These are phyloP conservation scores for Laspeyria flexula DNA, from an alignment of 2,888 invertebrate species.

Conservation along the genomic window DNA sequence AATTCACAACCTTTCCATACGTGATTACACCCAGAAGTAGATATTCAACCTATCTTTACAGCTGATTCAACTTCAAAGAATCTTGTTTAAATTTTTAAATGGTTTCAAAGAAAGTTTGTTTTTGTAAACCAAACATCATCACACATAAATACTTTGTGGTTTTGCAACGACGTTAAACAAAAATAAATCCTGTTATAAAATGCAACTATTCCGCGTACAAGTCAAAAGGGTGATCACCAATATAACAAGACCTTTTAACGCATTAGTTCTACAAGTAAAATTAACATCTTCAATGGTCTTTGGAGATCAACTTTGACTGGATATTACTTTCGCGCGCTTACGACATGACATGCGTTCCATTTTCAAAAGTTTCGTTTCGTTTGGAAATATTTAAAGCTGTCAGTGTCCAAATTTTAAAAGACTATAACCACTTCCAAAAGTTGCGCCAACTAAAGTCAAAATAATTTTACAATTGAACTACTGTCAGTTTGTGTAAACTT, in stretches of 20 bases:
- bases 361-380: conserved; percentile 60
- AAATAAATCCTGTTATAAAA: neutral
- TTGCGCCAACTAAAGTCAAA: too few relatives aligned
- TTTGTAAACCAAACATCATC: too few relatives aligned
- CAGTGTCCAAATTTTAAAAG: too few relatives aligned
- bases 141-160: neutral
- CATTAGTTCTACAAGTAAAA: conserved; percentile 9
- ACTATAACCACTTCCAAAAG: too few relatives aligned
- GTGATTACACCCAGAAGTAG: too few relatives aligned
- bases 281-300: conserved; percentile 14
- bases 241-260: conserved; percentile 27
- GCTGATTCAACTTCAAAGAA: too few relatives aligned
- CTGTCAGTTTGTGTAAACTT: too few relatives aligned
- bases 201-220: conserved; percentile 18
- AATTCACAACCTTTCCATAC: too few relatives aligned
- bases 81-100: too few relatives aligned
- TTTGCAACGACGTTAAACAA: neutral
- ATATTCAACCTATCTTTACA: too few relatives aligned
- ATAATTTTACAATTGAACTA: too few relatives aligned
- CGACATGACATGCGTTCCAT: conserved; percentile 58
- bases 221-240: conserved; percentile 37
- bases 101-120: neutral
- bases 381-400: too few relatives aligned
- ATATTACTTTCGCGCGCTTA: conserved; percentile 56
- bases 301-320: conserved; percentile 45